phyloP scores from a whole-genome alignment of 2,113 vertebrate species.

The Procavia capensis region DNA sequence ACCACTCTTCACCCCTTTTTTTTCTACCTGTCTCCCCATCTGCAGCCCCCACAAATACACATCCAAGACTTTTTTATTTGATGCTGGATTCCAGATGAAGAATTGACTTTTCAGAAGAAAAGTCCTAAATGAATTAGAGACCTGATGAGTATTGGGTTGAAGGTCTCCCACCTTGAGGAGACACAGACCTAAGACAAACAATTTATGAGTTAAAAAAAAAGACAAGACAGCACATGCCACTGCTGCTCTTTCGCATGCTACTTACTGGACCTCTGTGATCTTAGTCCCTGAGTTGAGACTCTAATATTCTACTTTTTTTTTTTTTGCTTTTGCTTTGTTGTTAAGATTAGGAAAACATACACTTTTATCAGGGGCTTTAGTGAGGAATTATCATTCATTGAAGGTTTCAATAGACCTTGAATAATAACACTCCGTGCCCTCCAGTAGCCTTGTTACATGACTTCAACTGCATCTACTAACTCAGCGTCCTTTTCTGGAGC shows the following conservation, averaged over 20 bases:
- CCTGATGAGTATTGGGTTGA: background rate
- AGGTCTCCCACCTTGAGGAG: background rate
- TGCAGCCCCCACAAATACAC: background rate
- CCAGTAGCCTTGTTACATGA: background rate
- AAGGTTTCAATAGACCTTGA: constrained; percentile 43
- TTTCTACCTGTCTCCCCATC: background rate
- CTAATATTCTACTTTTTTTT: background rate
- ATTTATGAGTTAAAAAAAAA: background rate
- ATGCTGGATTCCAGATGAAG: background rate
- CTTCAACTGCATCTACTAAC: background rate
- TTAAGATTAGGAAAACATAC: constrained; percentile 8
- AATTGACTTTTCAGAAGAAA: background rate
- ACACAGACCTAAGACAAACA: background rate
- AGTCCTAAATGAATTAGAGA: background rate
- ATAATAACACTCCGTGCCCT: background rate
- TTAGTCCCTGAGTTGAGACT: background rate
- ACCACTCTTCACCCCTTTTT: background rate
- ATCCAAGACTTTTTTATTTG: background rate
- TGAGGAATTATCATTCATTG: constrained; percentile 34
- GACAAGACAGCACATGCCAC: background rate
- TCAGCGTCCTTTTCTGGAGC: background rate
- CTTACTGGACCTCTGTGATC: background rate
- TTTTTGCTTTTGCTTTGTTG: constrained; percentile 14
- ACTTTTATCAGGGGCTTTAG: background rate
- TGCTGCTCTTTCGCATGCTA: background rate